Percentiles rank a stretch among this genome's conserved stretches.
Conservation (phyloP, 2,113 vertebrate species). For the Xenus cinereus region DNA sequence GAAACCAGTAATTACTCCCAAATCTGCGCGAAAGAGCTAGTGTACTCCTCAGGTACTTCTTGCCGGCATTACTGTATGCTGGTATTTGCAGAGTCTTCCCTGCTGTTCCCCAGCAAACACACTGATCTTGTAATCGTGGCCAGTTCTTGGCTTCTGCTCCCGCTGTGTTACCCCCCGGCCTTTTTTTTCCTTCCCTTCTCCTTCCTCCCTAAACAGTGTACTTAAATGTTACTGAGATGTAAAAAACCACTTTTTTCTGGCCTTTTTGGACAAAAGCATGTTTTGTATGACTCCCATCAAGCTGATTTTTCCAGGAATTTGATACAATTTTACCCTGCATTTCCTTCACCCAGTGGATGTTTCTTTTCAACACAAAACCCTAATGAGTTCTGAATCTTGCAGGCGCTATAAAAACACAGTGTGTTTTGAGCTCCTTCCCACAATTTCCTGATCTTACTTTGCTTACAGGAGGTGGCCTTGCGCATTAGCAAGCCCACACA, state of each 20-base stretch:
- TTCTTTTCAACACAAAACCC: background rate
- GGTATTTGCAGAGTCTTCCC: background rate
- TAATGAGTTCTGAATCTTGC: background rate
- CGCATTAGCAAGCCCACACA: slow-evolving; percentile 19
- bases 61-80: no score
- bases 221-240: background rate
- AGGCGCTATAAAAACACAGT: background rate
- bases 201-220: background rate
- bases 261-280: background rate
- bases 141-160: background rate
- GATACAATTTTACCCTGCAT: background rate
- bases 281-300: background rate
- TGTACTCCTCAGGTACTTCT: background rate
- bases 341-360: background rate
- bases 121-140: fast-evolving
- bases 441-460: slow-evolving; percentile 6
- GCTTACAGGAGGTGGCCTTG: background rate
- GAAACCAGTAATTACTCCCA: background rate
- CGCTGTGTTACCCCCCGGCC: background rate
- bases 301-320: background rate
- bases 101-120: background rate
- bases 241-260: background rate
- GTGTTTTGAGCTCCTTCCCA: background rate
- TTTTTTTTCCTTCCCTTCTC: background rate
- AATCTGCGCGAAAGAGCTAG: background rate